These are phyloP conservation scores for Zaprionus bogoriensis DNA, from an alignment of 2,888 invertebrate species.

Conservation along the genomic window DNA sequence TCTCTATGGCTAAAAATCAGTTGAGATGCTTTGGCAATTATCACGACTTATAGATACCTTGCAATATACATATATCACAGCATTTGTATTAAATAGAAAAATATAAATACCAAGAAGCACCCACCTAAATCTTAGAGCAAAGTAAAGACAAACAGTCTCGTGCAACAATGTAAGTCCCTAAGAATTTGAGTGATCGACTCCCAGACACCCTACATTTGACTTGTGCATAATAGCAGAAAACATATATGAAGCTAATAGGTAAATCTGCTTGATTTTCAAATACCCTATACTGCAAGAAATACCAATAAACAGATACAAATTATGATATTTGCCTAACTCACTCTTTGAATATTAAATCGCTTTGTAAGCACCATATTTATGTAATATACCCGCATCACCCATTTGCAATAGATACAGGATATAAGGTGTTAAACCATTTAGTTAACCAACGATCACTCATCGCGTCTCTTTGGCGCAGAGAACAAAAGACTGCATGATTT, in stretches of 20 bases:
- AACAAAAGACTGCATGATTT: background rate
- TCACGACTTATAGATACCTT: too few relatives aligned
- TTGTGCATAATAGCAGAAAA: too few relatives aligned
- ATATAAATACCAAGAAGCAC: background rate
- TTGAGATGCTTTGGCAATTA: too few relatives aligned
- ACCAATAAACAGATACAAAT: too few relatives aligned
- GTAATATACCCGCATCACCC: background rate
- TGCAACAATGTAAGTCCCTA: background rate
- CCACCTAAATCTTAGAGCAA: too few relatives aligned
- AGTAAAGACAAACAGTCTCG: background rate
- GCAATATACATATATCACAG: background rate
- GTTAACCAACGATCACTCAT: background rate
- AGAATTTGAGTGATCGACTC: background rate
- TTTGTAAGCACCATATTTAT: too few relatives aligned
- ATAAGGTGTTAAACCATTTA: background rate
- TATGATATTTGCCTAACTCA: too few relatives aligned
- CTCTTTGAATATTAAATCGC: too few relatives aligned
- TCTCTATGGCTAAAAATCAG: too few relatives aligned
- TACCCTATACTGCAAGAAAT: background rate
- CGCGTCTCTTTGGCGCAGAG: background rate
- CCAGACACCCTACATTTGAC: background rate
- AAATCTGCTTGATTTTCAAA: background rate
- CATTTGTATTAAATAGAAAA: background rate
- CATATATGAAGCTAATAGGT: background rate
- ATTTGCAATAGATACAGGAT: background rate